Evolutionary conservation across 2,797 vertebrate genomes (phyloP).

Genomic region (Hybognathus amarus): DNA sequence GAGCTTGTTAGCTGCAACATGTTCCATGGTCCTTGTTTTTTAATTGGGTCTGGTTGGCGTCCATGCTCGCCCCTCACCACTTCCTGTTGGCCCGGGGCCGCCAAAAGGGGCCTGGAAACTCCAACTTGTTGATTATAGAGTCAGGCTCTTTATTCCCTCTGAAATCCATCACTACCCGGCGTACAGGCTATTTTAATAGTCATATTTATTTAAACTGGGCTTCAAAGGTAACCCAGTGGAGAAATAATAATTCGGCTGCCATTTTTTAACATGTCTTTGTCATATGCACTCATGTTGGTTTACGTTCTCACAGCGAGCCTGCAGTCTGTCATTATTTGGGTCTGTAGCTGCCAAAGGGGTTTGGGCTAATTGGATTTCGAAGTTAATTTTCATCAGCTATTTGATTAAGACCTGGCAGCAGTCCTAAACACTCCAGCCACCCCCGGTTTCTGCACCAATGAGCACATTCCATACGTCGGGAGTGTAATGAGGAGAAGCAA

Average conservation of each 20-base stretch:
- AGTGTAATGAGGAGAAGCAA: constrained; percentile 29
- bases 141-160: constrained; percentile 50
- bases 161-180: constrained; percentile 59
- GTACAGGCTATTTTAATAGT: constrained; percentile 63
- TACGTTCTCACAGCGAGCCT: constrained; percentile 60
- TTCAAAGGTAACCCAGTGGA: constrained; percentile 51
- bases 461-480: constrained; percentile 45
- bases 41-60: constrained; percentile 62
- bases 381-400: constrained; percentile 60
- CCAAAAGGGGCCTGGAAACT: constrained; percentile 55
- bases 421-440: constrained; percentile 42
- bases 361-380: constrained; percentile 69
- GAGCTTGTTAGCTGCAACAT: constrained; percentile 75
- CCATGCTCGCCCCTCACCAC: constrained; percentile 60
- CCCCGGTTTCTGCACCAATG: constrained; percentile 40
- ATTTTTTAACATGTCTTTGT: constrained; percentile 48
- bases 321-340: constrained; percentile 70
- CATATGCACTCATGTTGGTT: constrained; percentile 35
- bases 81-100: constrained; percentile 66
- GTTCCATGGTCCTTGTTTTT: constrained; percentile 63
- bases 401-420: constrained; percentile 50
- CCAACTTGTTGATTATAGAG: constrained; percentile 66
- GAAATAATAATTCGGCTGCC: constrained; percentile 24
- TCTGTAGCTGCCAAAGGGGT: constrained; percentile 65
- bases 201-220: constrained; percentile 56